Evolutionary conservation across 2,113 vertebrate species (phyloP), one percentile per base, ranked within the genome.

Genomic region (Dipodomys merriami): DNA sequence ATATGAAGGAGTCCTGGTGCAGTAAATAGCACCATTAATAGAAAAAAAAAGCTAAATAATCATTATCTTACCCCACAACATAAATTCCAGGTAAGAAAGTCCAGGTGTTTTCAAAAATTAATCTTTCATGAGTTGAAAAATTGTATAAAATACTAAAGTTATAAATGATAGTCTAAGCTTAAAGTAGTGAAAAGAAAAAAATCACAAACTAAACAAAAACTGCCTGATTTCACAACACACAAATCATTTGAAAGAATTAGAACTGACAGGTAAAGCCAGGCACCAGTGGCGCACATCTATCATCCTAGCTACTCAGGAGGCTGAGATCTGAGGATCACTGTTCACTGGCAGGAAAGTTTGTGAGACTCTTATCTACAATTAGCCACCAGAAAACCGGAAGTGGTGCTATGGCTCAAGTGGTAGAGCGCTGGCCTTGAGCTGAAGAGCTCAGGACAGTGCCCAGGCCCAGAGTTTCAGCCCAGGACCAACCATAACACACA

Each of bases 191-290:
- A 74, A 86, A 53, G 49, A 13, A 78, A 74, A 57, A 57, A 57
- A 57, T 57, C 53, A 57, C 53, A 57, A 91, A 85, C 67, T 53
- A 53, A 12, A 72, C 86, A 93, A 35, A 25, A 62, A 93, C 91
- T 49, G 2, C 88, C 9, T 90, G 30, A 71, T 91, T 80, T 83
- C 72, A 81, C 7, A 53, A 86, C 23, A 90, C 29, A 49, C 20
- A 71, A 33, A 76, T 35, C 78, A 77, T 49, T 92, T 46, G 81
- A 86, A 89, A 84, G 46, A 88, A 88, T 85, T 87, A 91, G 76
- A 93, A 85, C 25, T 33, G 25, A 86, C 73, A 89, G 88, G 62
- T 39, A 39, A 39, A 39, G 39, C 39, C 3, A 39, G 39, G 39
- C 39, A 39, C 39, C 39, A 39, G 39, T 39, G 39, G 39, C 39